Evolutionary conservation across 2,888 invertebrate genomes (phyloP).

Genomic region (Anagyrus pseudococci): DNA sequence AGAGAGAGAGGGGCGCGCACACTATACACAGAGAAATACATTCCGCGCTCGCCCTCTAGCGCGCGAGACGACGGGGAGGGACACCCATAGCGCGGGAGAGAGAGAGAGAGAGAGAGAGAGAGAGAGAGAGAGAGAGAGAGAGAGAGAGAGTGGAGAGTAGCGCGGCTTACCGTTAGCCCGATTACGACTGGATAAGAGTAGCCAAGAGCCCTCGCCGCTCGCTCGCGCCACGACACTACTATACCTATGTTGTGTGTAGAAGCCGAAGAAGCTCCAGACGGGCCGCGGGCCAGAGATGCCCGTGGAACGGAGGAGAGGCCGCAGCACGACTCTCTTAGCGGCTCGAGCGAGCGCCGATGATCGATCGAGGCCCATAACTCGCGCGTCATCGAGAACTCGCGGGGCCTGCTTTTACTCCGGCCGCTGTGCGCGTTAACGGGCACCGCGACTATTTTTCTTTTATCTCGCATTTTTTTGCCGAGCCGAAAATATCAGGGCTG

Average conservation of each 20-base stretch:
- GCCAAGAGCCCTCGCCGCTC: too few relatives aligned
- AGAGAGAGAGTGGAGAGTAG: conserved; percentile 25
- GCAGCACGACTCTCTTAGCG: conserved; percentile 14
- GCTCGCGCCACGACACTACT: too few relatives aligned
- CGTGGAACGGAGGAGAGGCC: too few relatives aligned
- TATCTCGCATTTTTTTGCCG: neutral
- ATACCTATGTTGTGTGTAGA: too few relatives aligned
- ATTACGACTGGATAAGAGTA: conserved; percentile 30
- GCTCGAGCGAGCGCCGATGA: conserved; percentile 29
- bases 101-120: too few relatives aligned
- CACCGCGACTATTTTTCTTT: conserved; percentile 9
- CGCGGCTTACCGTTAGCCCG: conserved; percentile 36
- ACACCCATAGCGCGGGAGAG: too few relatives aligned
- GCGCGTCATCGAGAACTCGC: conserved; percentile 22
- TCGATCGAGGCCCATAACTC: conserved; percentile 32
- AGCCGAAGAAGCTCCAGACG: too few relatives aligned
- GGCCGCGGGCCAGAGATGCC: too few relatives aligned
- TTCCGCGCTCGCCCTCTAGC: conserved; percentile 31
- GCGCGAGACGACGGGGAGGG: too few relatives aligned
- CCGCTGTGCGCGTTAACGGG: conserved; percentile 24
- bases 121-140: conserved; percentile 3
- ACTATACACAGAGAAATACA: conserved; percentile 12
- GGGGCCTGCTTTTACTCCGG: too few relatives aligned
- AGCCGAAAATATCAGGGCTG: conserved; percentile 15
- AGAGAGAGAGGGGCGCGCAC: too few relatives aligned